Evolutionary conservation across 2,888 invertebrate genomes (phyloP).

Genomic region (Cephus pygmeus): DNA sequence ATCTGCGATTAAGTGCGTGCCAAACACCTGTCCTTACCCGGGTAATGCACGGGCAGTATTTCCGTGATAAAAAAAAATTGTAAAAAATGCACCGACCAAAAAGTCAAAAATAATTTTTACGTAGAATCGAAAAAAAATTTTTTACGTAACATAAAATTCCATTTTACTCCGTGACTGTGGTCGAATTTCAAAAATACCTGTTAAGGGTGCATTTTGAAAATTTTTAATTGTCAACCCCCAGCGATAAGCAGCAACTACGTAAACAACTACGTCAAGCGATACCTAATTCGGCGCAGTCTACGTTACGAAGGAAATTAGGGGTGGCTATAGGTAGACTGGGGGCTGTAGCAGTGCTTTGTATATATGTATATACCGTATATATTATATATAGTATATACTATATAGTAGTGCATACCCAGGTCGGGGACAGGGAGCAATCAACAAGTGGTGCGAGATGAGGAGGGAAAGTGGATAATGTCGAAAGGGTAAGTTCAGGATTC

Average conservation of each 20-base stretch:
- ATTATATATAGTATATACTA: not conserved
- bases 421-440: slow-evolving; percentile 21
- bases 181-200: no score
- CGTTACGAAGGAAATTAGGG: not conserved
- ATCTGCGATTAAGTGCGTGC: slow-evolving; percentile 21
- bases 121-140: no score
- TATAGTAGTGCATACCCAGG: slow-evolving; percentile 11
- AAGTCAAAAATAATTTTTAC: not conserved
- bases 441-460: slow-evolving; percentile 22
- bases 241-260: not conserved
- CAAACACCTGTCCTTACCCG: slow-evolving; percentile 12
- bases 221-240: not conserved
- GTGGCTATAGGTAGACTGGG: not conserved
- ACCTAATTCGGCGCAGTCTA: not conserved
- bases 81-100: not conserved
- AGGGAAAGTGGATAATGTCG: slow-evolving; percentile 18
- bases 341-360: not conserved
- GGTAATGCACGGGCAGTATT: not conserved
- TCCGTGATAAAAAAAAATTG: not conserved
- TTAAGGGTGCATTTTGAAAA: not conserved
- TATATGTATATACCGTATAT: not conserved
- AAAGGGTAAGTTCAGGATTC: slow-evolving; percentile 1
- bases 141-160: no score
- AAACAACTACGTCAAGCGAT: not conserved
- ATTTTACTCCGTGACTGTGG: no score